Base-by-base conservation (phyloP, 2,888 invertebrate genomes). In the Melipona bicolor region DNA sequence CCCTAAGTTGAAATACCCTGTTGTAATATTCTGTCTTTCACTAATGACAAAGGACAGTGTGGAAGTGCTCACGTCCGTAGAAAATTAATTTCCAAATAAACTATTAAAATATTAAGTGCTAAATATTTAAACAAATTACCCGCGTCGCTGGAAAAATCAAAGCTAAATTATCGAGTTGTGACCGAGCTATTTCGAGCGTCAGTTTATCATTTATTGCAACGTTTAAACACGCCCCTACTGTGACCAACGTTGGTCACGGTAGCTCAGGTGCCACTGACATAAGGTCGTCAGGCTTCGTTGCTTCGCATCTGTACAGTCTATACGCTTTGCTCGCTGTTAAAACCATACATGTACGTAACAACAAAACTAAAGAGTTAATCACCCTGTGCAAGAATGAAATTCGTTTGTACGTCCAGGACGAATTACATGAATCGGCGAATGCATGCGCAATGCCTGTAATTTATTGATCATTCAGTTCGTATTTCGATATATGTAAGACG, bases 231-330 rank as follows among this genome's bases (percentile, higher is more conserved):
- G 64, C 68, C 32, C 27, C 36, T 32, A 56, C 73, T 70, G 61
- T 59, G 49, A 56, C 32, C 54, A 73, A 19, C 62, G 65, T 79
- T 74, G 64, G 77, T 85, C 77, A 82, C 77, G 86, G 79, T 79
- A 81, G 74, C 74, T 82, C 85, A 81, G 71, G 77, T 82, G 79
- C 54, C 85, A 82, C 74, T 79, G 82, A 79, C 86, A 77, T 83
- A 83, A 82, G 82, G 80, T 85, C 84, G 84, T 84, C 70, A 73
- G 24, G 84, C 77, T 83, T 61, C 83, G 83, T 77, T 83, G 83
- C 56, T 65, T 54, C 69, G 17, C 19, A 77, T 64, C 50, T 82
- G 77, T 69, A 43, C 56, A 68, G 82, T 56, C 64, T 36, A 65
- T 72, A 52, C 56, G 43, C 77, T 73, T 68, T 43, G 43, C 68